phyloP scores from a whole-genome alignment of 2,113 vertebrate genomes.

The Ciconia boyciana region DNA sequence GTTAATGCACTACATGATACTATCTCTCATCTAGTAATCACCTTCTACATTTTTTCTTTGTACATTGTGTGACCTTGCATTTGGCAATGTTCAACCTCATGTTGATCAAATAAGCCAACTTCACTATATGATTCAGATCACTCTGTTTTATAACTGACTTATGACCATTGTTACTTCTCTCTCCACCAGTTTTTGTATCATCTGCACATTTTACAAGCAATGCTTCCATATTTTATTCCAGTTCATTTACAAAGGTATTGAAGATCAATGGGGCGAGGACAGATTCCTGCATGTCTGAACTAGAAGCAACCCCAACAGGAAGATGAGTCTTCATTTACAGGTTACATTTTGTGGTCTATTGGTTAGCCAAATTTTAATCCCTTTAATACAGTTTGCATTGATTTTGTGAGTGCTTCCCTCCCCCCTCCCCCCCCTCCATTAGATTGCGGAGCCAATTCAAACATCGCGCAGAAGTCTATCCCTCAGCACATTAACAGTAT shows the following conservation, averaged over 20 bases:
- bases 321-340: neutral
- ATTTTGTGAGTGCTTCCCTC: neutral
- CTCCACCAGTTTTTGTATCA: neutral
- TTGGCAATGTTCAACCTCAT: neutral
- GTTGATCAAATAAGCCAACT: neutral
- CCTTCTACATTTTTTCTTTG: neutral
- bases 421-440: neutral
- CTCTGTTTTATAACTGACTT: neutral
- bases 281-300: neutral
- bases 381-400: neutral
- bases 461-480: neutral
- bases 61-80: neutral
- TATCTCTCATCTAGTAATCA: neutral
- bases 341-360: conserved; percentile 6
- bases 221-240: conserved; percentile 21
- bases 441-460: neutral
- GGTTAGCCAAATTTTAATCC: conserved; percentile 8
- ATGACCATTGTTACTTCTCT: neutral
- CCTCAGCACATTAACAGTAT: neutral
- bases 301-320: neutral
- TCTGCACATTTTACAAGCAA: conserved; percentile 13
- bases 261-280: conserved; percentile 1
- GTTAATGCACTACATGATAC: neutral
- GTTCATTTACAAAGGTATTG: conserved; percentile 38
- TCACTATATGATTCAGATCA: neutral